Base-by-base conservation (phyloP, 2,888 invertebrate species). In the Opisthograptis luteolata region DNA sequence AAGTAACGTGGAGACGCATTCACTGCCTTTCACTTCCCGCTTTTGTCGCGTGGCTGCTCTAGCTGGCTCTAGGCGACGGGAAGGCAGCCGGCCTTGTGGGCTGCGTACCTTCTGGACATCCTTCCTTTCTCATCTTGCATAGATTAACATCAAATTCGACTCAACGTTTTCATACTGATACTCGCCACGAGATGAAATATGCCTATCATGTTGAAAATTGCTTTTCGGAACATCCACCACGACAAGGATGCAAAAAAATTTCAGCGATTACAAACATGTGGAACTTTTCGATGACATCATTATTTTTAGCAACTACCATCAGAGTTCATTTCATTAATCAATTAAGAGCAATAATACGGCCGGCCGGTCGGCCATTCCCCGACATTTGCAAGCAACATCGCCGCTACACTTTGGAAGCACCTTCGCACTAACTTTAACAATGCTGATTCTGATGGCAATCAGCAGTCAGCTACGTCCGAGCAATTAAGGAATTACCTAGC, bases 21-120 rank as follows among this genome's bases (percentile, higher is more conserved):
- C 88, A 84, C 88, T 82, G 83, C 90, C 89, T 90, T 90, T 90
- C 90, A 90, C 90, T 90, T 89, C 90, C 90, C 87, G 86, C 85
- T 88, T 87, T 88, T 89, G 87, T 88, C 81, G 79, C 78, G 75
- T 75, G 75, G 75, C 76, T 81, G 81, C 81, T 84, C 78, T 83
- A 81, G 78, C 79, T 83, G 69, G 81, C 81, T 84, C 78, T 83
- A 81, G 78, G 80, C 83, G 69, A 72, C 84, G 52, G 84, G 84
- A 86, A 84, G 84, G 86, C 87, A 79, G 81, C 79, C 84, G 87
- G 85, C 89, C 89, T 90, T 89, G 89, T 83, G 69, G 66, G 76
- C 77, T 70, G 79, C 76, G 74, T 76, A 77, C 85, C 82, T 84
- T 76, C 76, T 80, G 78, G 78, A 71, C 79, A 77, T 81, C 82